These are phyloP conservation scores for Furnarius figulus DNA, from an alignment of 2,113 vertebrate genomes.

Conservation along the genomic window DNA sequence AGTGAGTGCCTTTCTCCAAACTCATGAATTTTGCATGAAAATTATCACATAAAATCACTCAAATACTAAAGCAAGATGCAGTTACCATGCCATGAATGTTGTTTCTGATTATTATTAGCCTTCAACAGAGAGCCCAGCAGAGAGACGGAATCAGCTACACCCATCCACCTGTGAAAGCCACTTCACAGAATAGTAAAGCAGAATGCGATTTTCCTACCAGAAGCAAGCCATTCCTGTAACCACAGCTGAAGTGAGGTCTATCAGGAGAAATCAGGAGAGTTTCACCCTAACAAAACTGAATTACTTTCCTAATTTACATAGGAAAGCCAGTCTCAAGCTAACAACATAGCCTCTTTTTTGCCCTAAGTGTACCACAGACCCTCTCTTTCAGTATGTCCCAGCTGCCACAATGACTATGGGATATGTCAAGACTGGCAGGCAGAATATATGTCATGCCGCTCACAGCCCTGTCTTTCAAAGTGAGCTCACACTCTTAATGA, in stretches of 20 bases:
- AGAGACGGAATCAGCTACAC: fast-evolving
- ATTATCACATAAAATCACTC: not conserved
- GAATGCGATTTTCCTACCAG: not conserved
- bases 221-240: not conserved
- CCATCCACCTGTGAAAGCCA: not conserved
- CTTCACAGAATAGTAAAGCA: not conserved
- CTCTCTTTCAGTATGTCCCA: too few relatives aligned
- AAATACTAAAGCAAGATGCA: not conserved
- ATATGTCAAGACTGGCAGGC: not conserved
- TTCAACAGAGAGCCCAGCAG: not conserved
- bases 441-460: not conserved
- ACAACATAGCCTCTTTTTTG: not conserved
- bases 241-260: not conserved
- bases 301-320: not conserved
- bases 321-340: not conserved
- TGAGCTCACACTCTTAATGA: not conserved
- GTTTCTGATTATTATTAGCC: not conserved
- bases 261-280: not conserved
- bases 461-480: not conserved
- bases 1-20: not conserved
- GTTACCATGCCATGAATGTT: fast-evolving
- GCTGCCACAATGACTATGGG: not conserved
- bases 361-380: too few relatives aligned
- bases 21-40: not conserved
- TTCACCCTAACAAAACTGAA: not conserved